A percentile compares a stretch with the other conserved stretches of the same genome.
phyloP scores from a whole-genome alignment of 1,140 invertebrate species.

The Ectropis grisescens region DNA sequence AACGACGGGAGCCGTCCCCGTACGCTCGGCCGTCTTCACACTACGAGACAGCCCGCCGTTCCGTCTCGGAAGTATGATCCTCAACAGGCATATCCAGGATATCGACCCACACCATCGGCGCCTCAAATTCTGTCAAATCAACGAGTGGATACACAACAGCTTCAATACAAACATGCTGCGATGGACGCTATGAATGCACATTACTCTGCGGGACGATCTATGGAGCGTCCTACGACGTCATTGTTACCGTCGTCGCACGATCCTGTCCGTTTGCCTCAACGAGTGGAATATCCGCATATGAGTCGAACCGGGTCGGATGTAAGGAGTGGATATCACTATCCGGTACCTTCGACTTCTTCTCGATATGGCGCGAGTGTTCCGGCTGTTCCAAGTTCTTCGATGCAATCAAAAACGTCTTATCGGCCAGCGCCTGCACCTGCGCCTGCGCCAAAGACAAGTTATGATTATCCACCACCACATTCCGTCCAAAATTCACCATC shows the following conservation, averaged over 20 bases:
- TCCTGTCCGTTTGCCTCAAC: slow-evolving; percentile 24
- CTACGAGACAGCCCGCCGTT: slow-evolving; percentile 44
- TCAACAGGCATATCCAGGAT: slow-evolving; percentile 57
- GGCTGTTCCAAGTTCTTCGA: slow-evolving; percentile 25
- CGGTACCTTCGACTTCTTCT: slow-evolving; percentile 41
- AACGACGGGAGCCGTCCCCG: slow-evolving; percentile 40
- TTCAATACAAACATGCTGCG: slow-evolving; percentile 40
- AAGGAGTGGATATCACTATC: slow-evolving; percentile 39
- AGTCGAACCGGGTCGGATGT: slow-evolving; percentile 25
- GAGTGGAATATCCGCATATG: slow-evolving; percentile 35
- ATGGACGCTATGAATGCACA: slow-evolving; percentile 34
- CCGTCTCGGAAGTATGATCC: slow-evolving; percentile 53
- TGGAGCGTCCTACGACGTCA: slow-evolving; percentile 30
- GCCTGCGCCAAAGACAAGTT: slow-evolving; percentile 27
- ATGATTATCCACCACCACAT: slow-evolving; percentile 41
- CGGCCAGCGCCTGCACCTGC: slow-evolving; percentile 26
- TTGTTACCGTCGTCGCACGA: slow-evolving; percentile 30
- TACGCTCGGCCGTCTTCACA: slow-evolving; percentile 27
- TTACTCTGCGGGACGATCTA: slow-evolving; percentile 31
- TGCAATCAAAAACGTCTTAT: slow-evolving; percentile 32
- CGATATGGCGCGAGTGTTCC: slow-evolving; percentile 31
- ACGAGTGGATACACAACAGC: slow-evolving; percentile 35
- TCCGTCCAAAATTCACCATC: slow-evolving; percentile 47
- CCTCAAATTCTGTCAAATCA: slow-evolving; percentile 35
- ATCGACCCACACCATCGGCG: slow-evolving; percentile 30